These are phyloP conservation scores for Raja brachyura DNA, from an alignment of 2,113 vertebrate species.

Conservation along the genomic window DNA sequence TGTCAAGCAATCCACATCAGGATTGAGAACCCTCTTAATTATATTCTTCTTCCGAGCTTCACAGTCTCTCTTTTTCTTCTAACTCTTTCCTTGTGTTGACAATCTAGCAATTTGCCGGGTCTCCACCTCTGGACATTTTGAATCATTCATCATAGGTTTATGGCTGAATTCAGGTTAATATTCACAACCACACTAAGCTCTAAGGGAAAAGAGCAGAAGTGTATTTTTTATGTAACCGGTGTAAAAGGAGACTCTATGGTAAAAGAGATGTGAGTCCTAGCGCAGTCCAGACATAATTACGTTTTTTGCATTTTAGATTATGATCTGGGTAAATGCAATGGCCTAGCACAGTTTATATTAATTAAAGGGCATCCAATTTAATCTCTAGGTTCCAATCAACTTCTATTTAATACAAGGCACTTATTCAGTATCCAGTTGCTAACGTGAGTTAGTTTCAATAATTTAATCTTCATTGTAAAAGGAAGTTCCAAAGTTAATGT, in stretches of 20 bases:
- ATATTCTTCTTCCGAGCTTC: not conserved
- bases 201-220: too few relatives aligned
- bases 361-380: slow-evolving; percentile 26
- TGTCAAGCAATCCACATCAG: not conserved
- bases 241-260: not conserved
- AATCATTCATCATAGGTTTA: not conserved
- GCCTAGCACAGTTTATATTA: not conserved
- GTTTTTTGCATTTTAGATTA: slow-evolving; percentile 1
- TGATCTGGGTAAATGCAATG: slow-evolving; percentile 10
- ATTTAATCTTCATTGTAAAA: slow-evolving; percentile 7
- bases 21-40: not conserved
- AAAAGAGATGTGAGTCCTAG: not conserved
- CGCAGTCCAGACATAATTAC: slow-evolving; percentile 13
- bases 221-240: too few relatives aligned
- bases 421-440: not conserved
- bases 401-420: not conserved
- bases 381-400: not conserved
- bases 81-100: not conserved
- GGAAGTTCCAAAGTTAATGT: slow-evolving; percentile 20
- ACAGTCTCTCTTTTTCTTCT: not conserved
- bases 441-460: slow-evolving; percentile 20
- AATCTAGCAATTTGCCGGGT: not conserved
- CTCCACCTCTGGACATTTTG: not conserved
- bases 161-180: not conserved
- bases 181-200: not conserved